phyloP scores from a whole-genome alignment of 2,888 invertebrate species.

The Neria commutata region DNA sequence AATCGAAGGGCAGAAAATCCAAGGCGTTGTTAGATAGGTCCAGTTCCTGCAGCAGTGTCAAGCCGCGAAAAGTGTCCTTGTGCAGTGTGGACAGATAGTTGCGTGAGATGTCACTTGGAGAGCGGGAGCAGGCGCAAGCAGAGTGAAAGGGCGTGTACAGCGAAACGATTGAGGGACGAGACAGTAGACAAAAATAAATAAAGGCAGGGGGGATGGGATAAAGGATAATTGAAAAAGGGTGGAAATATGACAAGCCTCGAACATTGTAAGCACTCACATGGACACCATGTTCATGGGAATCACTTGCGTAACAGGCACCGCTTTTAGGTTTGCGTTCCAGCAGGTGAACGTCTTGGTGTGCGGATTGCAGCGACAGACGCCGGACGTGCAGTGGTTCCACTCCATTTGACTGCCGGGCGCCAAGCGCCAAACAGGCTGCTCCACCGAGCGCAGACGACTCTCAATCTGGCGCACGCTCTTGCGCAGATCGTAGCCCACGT shows the following conservation, averaged over 20 bases:
- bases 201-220: too few species aligned
- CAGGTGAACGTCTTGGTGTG: constrained; percentile 71
- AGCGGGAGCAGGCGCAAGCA: not conserved
- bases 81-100: constrained; percentile 71
- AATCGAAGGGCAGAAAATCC: constrained; percentile 67
- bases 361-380: constrained; percentile 70
- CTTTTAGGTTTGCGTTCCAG: constrained; percentile 67
- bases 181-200: too few species aligned
- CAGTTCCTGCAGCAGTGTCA: constrained; percentile 67
- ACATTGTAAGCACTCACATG: constrained; percentile 62
- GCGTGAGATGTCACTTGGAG: constrained; percentile 69
- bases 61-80: constrained; percentile 68
- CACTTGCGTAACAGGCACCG: constrained; percentile 68
- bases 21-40: constrained; percentile 74
- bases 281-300: constrained; percentile 68
- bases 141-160: not conserved
- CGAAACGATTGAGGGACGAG: too few species aligned
- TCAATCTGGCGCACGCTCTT: constrained; percentile 64
- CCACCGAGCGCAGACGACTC: constrained; percentile 68
- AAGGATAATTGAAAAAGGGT: not conserved
- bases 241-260: not conserved
- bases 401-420: constrained; percentile 62
- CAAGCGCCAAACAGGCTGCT: constrained; percentile 71
- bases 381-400: constrained; percentile 68
- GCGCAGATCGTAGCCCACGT: constrained; percentile 42